Evolutionary conservation across 2,113 vertebrate genomes (phyloP).

Genomic region (Phylloscopus trochilus): DNA sequence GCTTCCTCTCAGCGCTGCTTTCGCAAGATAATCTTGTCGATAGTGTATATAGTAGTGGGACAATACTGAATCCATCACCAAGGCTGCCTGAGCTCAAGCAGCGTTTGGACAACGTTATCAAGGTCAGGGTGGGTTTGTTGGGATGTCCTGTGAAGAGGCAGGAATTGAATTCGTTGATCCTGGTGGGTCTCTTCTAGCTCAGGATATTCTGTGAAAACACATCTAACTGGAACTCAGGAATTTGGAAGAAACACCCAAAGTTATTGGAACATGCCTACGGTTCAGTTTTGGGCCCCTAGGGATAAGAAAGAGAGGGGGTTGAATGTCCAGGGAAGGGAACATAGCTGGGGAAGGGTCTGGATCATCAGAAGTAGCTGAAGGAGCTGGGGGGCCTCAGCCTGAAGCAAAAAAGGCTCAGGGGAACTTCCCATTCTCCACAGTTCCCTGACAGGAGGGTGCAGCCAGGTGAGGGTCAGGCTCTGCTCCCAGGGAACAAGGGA

Average conservation of each 20-base stretch:
- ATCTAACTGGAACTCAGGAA: too few species aligned
- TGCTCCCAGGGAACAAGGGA: neutral
- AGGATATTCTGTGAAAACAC: neutral
- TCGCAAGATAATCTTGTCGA: neutral
- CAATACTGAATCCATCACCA: neutral
- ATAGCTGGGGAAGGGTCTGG: neutral
- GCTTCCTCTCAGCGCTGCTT: neutral
- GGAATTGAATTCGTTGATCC: neutral
- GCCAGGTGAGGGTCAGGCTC: neutral
- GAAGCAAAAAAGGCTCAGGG: neutral
- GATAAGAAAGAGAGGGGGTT: neutral
- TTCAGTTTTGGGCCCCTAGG: neutral
- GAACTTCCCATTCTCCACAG: neutral
- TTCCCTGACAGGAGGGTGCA: neutral
- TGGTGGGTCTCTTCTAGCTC: neutral
- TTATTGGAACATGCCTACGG: accelerated
- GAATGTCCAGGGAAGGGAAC: neutral
- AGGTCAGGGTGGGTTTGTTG: neutral
- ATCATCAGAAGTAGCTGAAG: neutral
- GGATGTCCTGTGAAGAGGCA: neutral
- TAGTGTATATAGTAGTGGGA: accelerated
- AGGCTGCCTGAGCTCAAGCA: neutral
- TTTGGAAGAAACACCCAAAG: neutral
- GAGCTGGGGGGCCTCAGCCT: neutral
- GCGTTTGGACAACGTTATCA: neutral